Conservation (phyloP, 2,797 vertebrate genomes). For the Sciurus carolinensis region DNA sequence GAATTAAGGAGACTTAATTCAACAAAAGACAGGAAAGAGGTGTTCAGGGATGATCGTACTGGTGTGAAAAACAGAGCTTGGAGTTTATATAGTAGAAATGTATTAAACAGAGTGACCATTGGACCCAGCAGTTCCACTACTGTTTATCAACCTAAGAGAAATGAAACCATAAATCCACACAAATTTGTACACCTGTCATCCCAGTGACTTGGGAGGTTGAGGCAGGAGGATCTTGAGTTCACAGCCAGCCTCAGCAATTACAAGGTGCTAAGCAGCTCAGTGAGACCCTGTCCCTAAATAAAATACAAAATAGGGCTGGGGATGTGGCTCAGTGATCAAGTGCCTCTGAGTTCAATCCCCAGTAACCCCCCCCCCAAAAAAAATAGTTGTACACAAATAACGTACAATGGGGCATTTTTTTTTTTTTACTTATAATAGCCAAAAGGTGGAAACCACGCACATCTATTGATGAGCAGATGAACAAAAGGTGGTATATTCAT, state of each 20-base stretch:
- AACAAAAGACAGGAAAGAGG: conserved; percentile 10
- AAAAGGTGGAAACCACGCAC: not conserved
- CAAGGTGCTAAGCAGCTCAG: too few relatives aligned
- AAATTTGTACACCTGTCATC: not conserved
- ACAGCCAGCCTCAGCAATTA: too few relatives aligned
- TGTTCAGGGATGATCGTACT: not conserved
- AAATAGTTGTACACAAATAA: not conserved
- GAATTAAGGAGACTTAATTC: conserved; percentile 15
- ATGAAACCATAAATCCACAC: not conserved
- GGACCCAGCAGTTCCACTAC: not conserved
- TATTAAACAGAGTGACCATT: not conserved
- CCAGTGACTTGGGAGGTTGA: too few relatives aligned
- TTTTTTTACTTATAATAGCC: not conserved
- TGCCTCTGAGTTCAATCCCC: too few relatives aligned
- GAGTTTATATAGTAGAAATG: not conserved
- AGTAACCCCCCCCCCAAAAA: too few relatives aligned
- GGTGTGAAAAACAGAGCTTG: not conserved
- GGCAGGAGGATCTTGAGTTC: too few relatives aligned
- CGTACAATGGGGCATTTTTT: not conserved
- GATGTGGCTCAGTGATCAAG: too few relatives aligned
- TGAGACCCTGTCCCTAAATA: too few relatives aligned
- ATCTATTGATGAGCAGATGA: not conserved
- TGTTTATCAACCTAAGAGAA: not conserved
- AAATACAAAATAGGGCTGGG: too few relatives aligned
- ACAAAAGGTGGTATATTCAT: not conserved